These are phyloP conservation scores for Ischnura elegans DNA, from an alignment of 2,888 invertebrate species.

Conservation along the genomic window DNA sequence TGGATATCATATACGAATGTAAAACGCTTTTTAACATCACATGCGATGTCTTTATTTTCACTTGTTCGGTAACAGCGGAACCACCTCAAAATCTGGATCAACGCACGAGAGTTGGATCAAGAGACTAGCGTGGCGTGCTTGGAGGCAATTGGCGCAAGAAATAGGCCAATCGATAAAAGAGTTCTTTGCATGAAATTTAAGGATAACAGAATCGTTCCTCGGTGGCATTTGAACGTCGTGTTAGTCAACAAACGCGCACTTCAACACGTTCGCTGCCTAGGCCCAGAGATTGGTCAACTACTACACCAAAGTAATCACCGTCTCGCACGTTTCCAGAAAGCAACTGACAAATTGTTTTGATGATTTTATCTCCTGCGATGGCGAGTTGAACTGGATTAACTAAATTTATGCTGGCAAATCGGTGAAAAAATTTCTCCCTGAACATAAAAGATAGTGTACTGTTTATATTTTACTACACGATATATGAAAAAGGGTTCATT, in stretches of 20 bases:
- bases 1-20: no score
- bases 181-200: not conserved
- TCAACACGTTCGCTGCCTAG: not conserved
- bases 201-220: not conserved
- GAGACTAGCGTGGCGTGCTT: not conserved
- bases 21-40: no score
- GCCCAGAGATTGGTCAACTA: not conserved
- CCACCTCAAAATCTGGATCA: no score
- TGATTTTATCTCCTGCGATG: not conserved
- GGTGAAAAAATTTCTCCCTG: no score
- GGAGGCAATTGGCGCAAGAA: not conserved
- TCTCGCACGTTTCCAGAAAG: not conserved
- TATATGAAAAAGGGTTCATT: no score
- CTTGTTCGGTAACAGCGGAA: no score
- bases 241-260: slow-evolving; percentile 6
- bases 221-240: not conserved
- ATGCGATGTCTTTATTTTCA: no score
- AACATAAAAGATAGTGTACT: no score
- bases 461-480: no score
- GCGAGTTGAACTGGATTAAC: not conserved
- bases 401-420: no score
- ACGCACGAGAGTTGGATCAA: not conserved
- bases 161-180: slow-evolving; percentile 19
- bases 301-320: not conserved
- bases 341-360: not conserved